Base-by-base conservation (phyloP, 2,797 vertebrate genomes). In the Eulemur albifrons region DNA sequence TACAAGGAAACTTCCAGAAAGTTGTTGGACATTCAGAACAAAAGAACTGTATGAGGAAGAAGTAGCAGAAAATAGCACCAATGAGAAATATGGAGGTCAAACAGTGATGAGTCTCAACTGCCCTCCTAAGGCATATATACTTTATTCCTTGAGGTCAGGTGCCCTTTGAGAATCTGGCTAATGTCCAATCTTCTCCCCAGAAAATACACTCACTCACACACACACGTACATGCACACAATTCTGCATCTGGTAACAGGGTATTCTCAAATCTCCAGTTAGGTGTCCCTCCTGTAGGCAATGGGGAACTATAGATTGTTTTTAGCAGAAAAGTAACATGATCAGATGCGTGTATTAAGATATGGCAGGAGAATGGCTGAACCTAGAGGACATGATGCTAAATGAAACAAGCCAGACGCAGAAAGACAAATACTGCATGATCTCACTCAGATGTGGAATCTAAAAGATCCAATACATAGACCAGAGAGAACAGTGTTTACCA, bases 1-100 rank as follows among this genome's bases (percentile, higher is more conserved):
- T 43, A 0, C 48, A 90, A 75, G 30, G 40, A 88, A 88, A 6
- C 52, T 73, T 94, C 38, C 38, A 94, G 77, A 90, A 97, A 87
- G 40, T 69, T 69, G 20, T 67, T n/a, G 82, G 75, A 61, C 38
- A 59, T 79, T 87, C 70, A 69, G 25, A 76, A 67, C 63, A 57
- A 95, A 48, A 84, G n/a, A 90, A 65, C 23, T 50, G 8, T 25
- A 43, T 14, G 70, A n/a, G 25, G 9, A 72, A 15, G 32, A 93
- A 54, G 35, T 52, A 48, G 10, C 7, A 40, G 21, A 32, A 81
- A 88, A 80, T 61, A 57, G 91, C 57, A n/a, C 32, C n/a, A 76
- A 5, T 45, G 48, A 67, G 43, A 90, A 93, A 84, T 20, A 21
- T 38, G 63, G 27, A 67, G 32, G 40, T 79, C 69, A 85, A 27